Evolutionary conservation across 2,113 vertebrate species (phyloP), one percentile per base, ranked within the genome.

Genomic region (Pleuronectes platessa): DNA sequence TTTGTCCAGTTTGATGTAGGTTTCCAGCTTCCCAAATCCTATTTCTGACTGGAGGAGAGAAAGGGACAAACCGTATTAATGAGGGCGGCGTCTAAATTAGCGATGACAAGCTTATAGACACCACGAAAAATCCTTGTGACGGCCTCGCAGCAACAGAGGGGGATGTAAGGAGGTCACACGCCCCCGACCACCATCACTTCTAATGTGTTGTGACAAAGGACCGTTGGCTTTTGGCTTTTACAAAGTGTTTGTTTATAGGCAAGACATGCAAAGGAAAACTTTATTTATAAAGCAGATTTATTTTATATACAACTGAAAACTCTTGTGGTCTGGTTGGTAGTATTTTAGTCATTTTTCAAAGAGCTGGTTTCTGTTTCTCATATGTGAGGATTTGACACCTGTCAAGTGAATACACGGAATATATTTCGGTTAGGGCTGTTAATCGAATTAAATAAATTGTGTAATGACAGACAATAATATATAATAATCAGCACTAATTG

Each of bases 11-110:
- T 98, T 98, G 90, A 98, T 95, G 86, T 98, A 98, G 13, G 97
- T 98, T 94, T 98, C 97, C 95, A 98, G 96, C 94, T 98, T 98
- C 71, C 97, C 97, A 90, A 98, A 98, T 62, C 97, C 97, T 87
- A 98, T 98, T 94, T 98, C 97, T 77, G 97, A 98, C 97, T 98
- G 84, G 62, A 84, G 61, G 76, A 80, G 62, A 74, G 58, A 82
- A 67, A 76, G 74, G 61, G 65, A 91, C 78, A 88, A 73, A 69
- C 54, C 35, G 40, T 12, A 63, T 86, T 82, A 89, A 89, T 67
- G 69, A 86, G 61, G 20, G 11, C 1, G 1, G 4, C 9, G 2
- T 81, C 53, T 71, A 89, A 71, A 86, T 88, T 81, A 83, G 68
- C 64, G 6, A 13, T 68, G 85, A 90, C 88, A 85, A 67, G 74